phyloP scores from a whole-genome alignment of 1,140 invertebrate genomes.

The Drosophila watanabei region DNA sequence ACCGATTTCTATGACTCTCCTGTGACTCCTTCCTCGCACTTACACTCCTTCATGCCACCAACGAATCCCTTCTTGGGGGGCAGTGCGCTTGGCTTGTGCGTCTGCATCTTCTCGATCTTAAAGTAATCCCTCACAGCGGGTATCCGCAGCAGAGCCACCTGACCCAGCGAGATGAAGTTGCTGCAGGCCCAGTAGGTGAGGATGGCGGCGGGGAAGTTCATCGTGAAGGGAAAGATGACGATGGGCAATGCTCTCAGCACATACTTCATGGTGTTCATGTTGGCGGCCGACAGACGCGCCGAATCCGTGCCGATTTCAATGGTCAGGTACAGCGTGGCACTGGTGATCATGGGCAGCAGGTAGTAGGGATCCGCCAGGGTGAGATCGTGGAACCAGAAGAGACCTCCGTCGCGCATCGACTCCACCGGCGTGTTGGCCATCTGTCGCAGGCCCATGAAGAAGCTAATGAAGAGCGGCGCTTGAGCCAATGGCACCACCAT shows the following conservation, averaged over 20 bases:
- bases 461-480: conserved; percentile 96
- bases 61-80: conserved; percentile 91
- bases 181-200: conserved; percentile 96
- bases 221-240: conserved; percentile 93
- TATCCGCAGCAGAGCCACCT: conserved; percentile 91
- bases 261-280: conserved; percentile 91
- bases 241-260: conserved; percentile 91
- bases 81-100: conserved; percentile 87
- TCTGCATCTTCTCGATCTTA: conserved; percentile 90
- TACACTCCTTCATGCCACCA: conserved; percentile 93
- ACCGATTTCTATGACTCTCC: not conserved
- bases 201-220: conserved; percentile 96
- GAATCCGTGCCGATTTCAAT: conserved; percentile 95
- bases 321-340: conserved; percentile 91
- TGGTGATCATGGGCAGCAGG: conserved; percentile 94
- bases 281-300: conserved; percentile 88
- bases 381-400: conserved; percentile 97
- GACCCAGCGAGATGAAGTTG: conserved; percentile 95
- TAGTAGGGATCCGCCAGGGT: conserved; percentile 96
- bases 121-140: conserved; percentile 91
- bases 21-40: conserved; percentile 79
- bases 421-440: conserved; percentile 96
- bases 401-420: conserved; percentile 94
- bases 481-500: conserved; percentile 93
- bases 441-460: conserved; percentile 93